Percentiles rank a stretch among this genome's conserved stretches.
Conservation (phyloP, 92 coral and sea anemone species). For the Phenganax subtilis region DNA sequence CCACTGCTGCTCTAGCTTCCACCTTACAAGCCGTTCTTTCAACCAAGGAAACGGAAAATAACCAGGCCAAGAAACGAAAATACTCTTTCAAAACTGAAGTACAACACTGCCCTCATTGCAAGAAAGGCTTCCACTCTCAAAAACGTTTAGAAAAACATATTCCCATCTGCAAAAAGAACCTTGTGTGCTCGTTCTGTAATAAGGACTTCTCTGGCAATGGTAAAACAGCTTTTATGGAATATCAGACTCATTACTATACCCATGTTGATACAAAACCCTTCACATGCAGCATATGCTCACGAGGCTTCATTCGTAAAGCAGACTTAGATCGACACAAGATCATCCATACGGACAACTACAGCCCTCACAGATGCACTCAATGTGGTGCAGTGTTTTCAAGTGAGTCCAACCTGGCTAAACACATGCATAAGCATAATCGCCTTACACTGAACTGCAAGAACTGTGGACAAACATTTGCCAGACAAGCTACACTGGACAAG, state of each 20-base stretch:
- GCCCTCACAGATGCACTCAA: constrained; percentile 7
- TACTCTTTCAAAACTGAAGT: constrained; percentile 19
- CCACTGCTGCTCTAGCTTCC: neutral
- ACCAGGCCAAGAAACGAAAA: constrained; percentile 25
- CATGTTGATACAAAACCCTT: constrained; percentile 24
- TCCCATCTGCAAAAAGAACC: constrained; percentile 21
- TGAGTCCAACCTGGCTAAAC: constrained; percentile 2
- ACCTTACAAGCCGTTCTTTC: neutral
- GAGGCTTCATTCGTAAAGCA: constrained; percentile 27
- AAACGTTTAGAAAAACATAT: constrained; percentile 26
- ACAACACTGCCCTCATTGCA: constrained; percentile 29
- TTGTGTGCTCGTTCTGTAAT: constrained; percentile 29
- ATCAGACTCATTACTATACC: constrained; percentile 26
- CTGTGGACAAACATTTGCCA: constrained; percentile 15
- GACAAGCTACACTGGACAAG: constrained; percentile 8
- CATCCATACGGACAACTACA: constrained; percentile 14
- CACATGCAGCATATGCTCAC: constrained; percentile 12
- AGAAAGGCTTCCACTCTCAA: constrained; percentile 37
- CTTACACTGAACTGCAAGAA: constrained; percentile 10
- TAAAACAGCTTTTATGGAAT: neutral
- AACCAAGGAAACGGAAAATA: neutral
- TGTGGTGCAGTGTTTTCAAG: constrained; percentile 27
- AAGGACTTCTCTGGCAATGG: constrained; percentile 20
- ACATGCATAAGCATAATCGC: constrained; percentile 21
- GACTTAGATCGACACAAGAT: constrained; percentile 27